A percentile compares a stretch with the other conserved stretches of the same genome.
Conservation (phyloP, 2,797 vertebrate genomes). For the Galago senegalensis region DNA sequence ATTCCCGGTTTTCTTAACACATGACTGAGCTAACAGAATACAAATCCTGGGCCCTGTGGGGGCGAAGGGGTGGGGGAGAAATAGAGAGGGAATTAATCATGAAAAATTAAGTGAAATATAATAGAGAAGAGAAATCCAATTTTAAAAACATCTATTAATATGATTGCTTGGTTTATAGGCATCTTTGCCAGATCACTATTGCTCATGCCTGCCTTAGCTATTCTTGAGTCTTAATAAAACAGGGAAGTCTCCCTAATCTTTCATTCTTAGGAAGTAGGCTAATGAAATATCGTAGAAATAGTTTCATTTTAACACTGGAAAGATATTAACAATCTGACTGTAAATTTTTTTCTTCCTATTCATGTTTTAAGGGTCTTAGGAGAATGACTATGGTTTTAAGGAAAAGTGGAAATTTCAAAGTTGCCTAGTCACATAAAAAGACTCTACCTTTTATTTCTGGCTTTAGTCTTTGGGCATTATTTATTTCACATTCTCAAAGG, state of each 20-base stretch:
- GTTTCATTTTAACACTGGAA: conserved; percentile 42
- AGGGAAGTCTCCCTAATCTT: not conserved
- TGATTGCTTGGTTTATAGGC: not conserved
- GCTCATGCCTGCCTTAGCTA: not conserved
- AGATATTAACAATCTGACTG: not conserved
- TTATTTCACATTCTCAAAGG: conserved; percentile 48
- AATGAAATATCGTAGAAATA: conserved; percentile 39
- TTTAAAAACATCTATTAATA: conserved; percentile 13
- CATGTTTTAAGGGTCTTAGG: conserved; percentile 45
- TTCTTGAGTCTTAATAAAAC: conserved; percentile 3
- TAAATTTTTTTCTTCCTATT: conserved; percentile 64
- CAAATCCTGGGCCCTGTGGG: not conserved
- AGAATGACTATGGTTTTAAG: conserved; percentile 14
- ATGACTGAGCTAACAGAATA: not conserved
- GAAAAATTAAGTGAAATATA: conserved; percentile 51
- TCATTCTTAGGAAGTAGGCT: conserved; percentile 8
- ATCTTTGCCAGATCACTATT: not conserved
- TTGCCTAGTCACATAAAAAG: not conserved
- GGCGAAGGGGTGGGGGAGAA: not conserved
- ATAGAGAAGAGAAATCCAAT: conserved; percentile 47
- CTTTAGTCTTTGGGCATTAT: conserved; percentile 38
- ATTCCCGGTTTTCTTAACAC: conserved; percentile 29
- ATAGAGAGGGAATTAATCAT: not conserved
- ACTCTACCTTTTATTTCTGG: not conserved
- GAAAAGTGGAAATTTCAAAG: conserved; percentile 41